Conservation (phyloP, 2,113 vertebrate genomes). For the Panthera uncia region DNA sequence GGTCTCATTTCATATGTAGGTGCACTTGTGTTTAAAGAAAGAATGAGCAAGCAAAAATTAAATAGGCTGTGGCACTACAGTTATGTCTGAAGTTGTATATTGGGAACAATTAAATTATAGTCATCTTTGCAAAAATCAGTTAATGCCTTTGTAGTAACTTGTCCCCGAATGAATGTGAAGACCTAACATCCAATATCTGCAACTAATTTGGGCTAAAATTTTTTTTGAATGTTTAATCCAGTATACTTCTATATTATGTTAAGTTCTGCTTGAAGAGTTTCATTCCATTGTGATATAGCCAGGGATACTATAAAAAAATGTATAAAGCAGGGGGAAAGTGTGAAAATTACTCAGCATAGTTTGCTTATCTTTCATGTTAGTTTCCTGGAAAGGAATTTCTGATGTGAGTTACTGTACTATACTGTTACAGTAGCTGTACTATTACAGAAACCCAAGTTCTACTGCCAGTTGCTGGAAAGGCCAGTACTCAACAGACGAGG, state of each 20-base stretch:
- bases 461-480: neutral
- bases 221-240: conserved; percentile 33
- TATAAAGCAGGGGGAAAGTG: neutral
- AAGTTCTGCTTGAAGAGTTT: conserved; percentile 46
- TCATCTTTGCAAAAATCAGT: neutral
- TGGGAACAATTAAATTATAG: conserved; percentile 13
- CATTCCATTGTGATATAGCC: conserved; percentile 3
- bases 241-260: neutral
- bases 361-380: conserved; percentile 42
- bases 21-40: neutral
- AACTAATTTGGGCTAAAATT: conserved; percentile 22
- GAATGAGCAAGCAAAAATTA: neutral
- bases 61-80: neutral
- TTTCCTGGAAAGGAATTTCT: neutral
- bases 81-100: neutral
- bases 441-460: neutral
- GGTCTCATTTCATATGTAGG: neutral
- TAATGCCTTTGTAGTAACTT: conserved; percentile 24
- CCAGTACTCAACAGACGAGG: neutral
- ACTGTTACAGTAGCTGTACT: neutral
- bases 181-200: neutral
- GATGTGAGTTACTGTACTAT: neutral
- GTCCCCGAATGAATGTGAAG: neutral
- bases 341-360: conserved; percentile 11
- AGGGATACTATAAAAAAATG: neutral